Base-by-base conservation (phyloP, 2,113 vertebrate genomes). In the Sinocyclocheilus anshuiensis region DNA sequence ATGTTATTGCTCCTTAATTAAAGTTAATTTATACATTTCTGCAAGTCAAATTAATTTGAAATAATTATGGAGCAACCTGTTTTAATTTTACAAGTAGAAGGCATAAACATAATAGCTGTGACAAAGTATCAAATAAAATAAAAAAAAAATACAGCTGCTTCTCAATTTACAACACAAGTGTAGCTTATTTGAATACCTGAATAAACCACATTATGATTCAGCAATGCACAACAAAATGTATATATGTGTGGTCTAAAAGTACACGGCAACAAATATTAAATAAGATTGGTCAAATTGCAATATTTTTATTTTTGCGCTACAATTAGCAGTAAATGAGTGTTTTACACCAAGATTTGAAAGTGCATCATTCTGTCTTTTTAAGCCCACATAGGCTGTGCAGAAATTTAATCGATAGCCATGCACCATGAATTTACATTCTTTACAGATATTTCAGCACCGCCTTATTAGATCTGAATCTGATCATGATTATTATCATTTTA, bases 381-480 rank as follows among this genome's bases (percentile, higher is more conserved):
- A 88, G 84, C 77, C 85, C 81, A 50, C 29, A 55, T 42, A 18
- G 77, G 61, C 59, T 78, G 67, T 74, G 59, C 67, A 79, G 22
- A 39, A 69, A 11, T 29, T 4, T 53, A 0, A 75, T 18, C 75
- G 39, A 74, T 8, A 33, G 36, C 48, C 36, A 53, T 65, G 29
- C 80, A 83, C 72, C 24, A 16, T 77, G 16, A 33, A 39, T 83
- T 53, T 29, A 10, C 65, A 55, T 24, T 61, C 39, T 59, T 84
- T n/a, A 42, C 36, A 24, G 45, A 61, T 76, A 77, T 71, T 69
- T 65, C 61, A 86, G 87, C 87, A 88, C 76, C 81, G 36, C 55
- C 22, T 65, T 48, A 20, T 39, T 69, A 29, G 18, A 53, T 85
- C 22, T 74, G 2, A n/a, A 24, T 26, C 39, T 80, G 77, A 29